Percentiles rank a stretch among this genome's conserved stretches.
These are phyloP conservation scores for Pseudoips prasinana DNA, from an alignment of 2,888 invertebrate species.

Conservation along the genomic window DNA sequence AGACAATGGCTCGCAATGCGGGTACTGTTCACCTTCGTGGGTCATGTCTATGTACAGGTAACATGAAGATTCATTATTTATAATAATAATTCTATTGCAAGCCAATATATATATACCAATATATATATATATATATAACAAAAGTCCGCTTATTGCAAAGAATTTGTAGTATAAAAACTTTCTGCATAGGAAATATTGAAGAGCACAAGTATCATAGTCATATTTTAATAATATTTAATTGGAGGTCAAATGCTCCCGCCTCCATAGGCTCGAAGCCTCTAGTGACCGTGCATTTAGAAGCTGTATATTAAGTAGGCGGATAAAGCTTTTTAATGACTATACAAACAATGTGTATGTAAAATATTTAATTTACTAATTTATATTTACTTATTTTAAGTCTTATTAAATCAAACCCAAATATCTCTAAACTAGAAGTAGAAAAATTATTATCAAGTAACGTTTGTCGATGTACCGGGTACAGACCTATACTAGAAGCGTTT, in stretches of 20 bases:
- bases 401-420: too few relatives aligned
- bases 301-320: too few relatives aligned
- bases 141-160: not conserved
- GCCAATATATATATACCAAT: too few relatives aligned
- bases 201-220: not conserved
- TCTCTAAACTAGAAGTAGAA: slow-evolving; percentile 80
- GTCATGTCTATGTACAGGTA: slow-evolving; percentile 87
- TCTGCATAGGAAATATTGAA: not conserved
- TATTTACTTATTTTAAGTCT: too few relatives aligned
- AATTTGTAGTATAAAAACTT: not conserved
- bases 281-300: too few relatives aligned
- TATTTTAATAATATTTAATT: not conserved
- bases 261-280: too few relatives aligned
- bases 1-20: slow-evolving; percentile 86
- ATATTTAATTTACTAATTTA: not conserved
- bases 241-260: too few relatives aligned
- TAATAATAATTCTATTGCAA: too few relatives aligned
- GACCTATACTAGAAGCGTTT: slow-evolving; percentile 89
- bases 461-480: slow-evolving; percentile 91
- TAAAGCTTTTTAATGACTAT: too few relatives aligned
- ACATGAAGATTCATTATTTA: not conserved
- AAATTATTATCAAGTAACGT: slow-evolving; percentile 88
- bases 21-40: slow-evolving; percentile 88
- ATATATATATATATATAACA: not conserved
- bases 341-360: too few relatives aligned